Conservation (phyloP, 2,113 vertebrate species). For the Scomber scombrus region DNA sequence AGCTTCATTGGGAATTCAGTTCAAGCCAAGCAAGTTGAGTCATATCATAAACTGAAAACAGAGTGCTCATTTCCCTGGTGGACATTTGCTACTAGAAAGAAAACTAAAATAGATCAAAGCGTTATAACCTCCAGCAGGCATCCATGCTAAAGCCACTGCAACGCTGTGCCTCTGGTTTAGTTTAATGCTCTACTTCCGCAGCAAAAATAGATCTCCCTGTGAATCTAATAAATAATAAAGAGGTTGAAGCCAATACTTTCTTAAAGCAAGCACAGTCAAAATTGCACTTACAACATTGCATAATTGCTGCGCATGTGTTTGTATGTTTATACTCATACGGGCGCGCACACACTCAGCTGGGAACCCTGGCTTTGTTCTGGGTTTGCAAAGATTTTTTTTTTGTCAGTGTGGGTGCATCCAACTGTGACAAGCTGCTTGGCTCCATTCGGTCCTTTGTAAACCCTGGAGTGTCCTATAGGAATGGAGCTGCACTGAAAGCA, state of each 20-base stretch:
- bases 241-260: conserved; percentile 38
- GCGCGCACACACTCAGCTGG: conserved; percentile 78
- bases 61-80: conserved; percentile 36
- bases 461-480: conserved; percentile 74
- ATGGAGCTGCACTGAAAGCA: conserved; percentile 65
- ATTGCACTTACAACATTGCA: conserved; percentile 57
- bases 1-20: conserved; percentile 29
- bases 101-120: conserved; percentile 69
- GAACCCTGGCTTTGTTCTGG: conserved; percentile 84
- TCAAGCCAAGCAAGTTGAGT: conserved; percentile 47
- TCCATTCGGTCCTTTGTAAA: conserved; percentile 74
- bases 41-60: conserved; percentile 38
- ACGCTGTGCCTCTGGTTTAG: conserved; percentile 47
- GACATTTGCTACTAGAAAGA: conserved; percentile 55
- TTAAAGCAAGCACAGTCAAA: conserved; percentile 37
- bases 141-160: conserved; percentile 42
- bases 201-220: conserved; percentile 58
- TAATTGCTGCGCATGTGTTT: conserved; percentile 62
- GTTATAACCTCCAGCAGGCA: conserved; percentile 49
- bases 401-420: conserved; percentile 83
- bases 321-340: conserved; percentile 66
- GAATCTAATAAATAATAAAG: conserved; percentile 43
- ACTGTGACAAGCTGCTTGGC: conserved; percentile 84
- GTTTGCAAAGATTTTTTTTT: conserved; percentile 82
- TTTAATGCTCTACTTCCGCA: conserved; percentile 55